Evolutionary conservation across 2,797 vertebrate genomes (phyloP), one percentile per base, ranked within the genome.

Genomic region (Spinus olivaceus): DNA sequence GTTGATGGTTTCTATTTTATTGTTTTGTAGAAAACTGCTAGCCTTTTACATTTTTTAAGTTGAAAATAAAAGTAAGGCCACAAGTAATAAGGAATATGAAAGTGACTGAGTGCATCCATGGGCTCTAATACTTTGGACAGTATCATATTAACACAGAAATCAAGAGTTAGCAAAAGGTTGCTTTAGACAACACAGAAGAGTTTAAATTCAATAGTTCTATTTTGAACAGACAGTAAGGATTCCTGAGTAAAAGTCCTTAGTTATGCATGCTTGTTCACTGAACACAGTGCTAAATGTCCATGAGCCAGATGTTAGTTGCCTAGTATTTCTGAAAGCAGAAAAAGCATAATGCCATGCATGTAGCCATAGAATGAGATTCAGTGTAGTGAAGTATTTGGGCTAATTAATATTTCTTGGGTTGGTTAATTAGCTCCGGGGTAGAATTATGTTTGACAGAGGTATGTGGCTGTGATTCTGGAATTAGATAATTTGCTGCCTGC

Each of bases 191-290:
- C 6, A 56, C 14, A 8, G 20, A 56, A 50, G 5, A 50, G 17
- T 41, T 86, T 70, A 42, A 86, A 86, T 61, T 79, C 23, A 39
- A 0, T 33, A 49, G 7, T 17, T 28, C 2, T 46, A 2, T 39
- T 91, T 64, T 74, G 61, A 86, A 35, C 8, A 50, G 19, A 35
- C 3, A 51, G 11, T 12, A 24, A 57, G 7, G 6, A 64, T 44
- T 67, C 37, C 51, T 61, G 9, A 9, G 7, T 70, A 69, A 42
- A 60, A 14, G 14, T 60, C 20, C 32, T 51, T 2, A 28, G 8
- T 4, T n/a, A 7, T 16, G 10, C 5, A 42, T 4, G 2, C 1
- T 2, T 77, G 16, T 50, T 8, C 30, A 51, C 16, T 70, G 46
- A 59, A 33, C 7, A 9, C 1, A 20, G 20, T 14, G 8, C 24